Evolutionary conservation across 2,888 invertebrate species (phyloP).

Genomic region (Mesorhabditis sp.): DNA sequence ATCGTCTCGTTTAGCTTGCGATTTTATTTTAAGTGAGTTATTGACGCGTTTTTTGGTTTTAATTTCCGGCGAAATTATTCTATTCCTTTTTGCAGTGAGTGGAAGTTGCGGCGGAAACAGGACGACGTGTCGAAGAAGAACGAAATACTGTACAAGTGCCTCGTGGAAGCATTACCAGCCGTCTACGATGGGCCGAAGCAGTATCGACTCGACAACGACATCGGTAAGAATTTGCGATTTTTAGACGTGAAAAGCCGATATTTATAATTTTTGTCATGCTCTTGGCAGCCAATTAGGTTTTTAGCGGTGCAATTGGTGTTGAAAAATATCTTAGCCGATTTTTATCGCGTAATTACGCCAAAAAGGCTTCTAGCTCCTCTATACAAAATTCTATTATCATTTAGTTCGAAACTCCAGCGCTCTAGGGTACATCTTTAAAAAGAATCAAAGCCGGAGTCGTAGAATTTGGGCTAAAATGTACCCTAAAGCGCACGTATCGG

Average conservation of each 20-base stretch:
- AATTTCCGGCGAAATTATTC: background rate
- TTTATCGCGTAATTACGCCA: too few relatives aligned
- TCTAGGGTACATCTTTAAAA: too few relatives aligned
- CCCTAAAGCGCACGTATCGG: too few relatives aligned
- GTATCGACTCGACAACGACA: slow-evolving; percentile 16
- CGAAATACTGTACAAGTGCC: slow-evolving; percentile 37
- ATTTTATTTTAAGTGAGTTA: slow-evolving; percentile 35
- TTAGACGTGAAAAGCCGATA: background rate
- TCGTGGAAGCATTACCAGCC: slow-evolving; percentile 49
- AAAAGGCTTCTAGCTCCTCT: too few relatives aligned
- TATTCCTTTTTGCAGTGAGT: slow-evolving; percentile 37
- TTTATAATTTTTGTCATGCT: too few relatives aligned
- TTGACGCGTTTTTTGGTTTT: slow-evolving; percentile 7
- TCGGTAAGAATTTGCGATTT: slow-evolving; percentile 1
- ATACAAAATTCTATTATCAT: too few relatives aligned
- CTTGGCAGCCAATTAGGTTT: too few relatives aligned
- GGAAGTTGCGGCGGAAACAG: slow-evolving; percentile 65
- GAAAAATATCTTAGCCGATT: too few relatives aligned
- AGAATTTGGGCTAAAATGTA: too few relatives aligned
- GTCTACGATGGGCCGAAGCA: slow-evolving; percentile 46
- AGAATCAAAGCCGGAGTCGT: too few relatives aligned
- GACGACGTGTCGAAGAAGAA: slow-evolving; percentile 79
- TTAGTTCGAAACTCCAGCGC: too few relatives aligned
- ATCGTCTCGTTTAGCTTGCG: slow-evolving; percentile 66
- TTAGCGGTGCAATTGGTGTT: too few relatives aligned